phyloP scores from a whole-genome alignment of 2,888 invertebrate species.

The Eupelmus urozonus region DNA sequence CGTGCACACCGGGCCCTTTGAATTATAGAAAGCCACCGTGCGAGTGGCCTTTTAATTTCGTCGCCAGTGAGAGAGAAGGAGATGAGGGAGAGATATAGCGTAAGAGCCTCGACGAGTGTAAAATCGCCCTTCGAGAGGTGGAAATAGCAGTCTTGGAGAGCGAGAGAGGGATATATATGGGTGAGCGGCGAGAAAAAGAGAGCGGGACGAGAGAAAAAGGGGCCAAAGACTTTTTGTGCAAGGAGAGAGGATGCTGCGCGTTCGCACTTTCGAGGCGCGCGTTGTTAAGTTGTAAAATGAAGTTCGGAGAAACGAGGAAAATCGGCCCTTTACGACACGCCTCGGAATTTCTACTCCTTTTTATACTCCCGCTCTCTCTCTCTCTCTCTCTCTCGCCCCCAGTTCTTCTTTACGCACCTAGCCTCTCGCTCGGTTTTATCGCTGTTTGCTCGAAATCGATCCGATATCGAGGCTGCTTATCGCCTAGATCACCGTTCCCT shows the following conservation, averaged over 20 bases:
- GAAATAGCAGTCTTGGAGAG: constrained; percentile 24
- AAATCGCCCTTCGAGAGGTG: constrained; percentile 53
- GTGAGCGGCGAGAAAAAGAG: neutral
- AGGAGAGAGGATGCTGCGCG: neutral
- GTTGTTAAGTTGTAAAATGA: constrained; percentile 69
- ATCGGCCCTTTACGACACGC: constrained; percentile 52
- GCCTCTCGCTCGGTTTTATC: constrained; percentile 6
- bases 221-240: constrained; percentile 41
- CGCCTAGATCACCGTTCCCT: neutral
- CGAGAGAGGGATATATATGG: neutral
- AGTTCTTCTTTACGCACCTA: neutral
- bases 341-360: constrained; percentile 37
- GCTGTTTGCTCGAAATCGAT: constrained; percentile 21
- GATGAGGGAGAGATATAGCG: neutral
- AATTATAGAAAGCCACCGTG: constrained; percentile 72
- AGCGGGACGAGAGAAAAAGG: constrained; percentile 38
- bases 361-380: neutral
- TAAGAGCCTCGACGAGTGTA: constrained; percentile 50
- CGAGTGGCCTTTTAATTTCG: constrained; percentile 69
- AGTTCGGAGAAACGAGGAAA: constrained; percentile 54
- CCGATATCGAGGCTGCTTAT: neutral
- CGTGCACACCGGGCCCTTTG: constrained; percentile 66
- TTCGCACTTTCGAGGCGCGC: constrained; percentile 49
- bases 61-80: constrained; percentile 24
- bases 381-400: neutral